These are phyloP conservation scores for Bicyclus anynana DNA, from an alignment of 1,140 invertebrate genomes.

Conservation along the genomic window DNA sequence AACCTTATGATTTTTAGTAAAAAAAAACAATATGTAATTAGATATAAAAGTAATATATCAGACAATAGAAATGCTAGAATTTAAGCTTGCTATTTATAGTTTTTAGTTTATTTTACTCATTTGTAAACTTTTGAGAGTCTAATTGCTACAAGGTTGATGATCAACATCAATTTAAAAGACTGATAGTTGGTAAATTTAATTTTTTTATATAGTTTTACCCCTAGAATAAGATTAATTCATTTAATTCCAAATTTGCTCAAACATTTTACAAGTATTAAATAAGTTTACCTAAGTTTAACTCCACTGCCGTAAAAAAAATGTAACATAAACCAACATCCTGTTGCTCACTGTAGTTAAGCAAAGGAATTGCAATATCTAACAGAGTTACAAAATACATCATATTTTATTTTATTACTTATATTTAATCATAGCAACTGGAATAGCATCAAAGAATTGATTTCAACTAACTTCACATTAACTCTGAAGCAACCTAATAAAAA, in stretches of 20 bases:
- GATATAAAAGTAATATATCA: constrained; percentile 34
- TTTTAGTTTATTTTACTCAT: constrained; percentile 41
- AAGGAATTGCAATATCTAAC: constrained; percentile 32
- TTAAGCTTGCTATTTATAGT: constrained; percentile 37
- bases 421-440: constrained; percentile 5
- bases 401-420: constrained; percentile 11
- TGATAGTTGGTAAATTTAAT: constrained; percentile 78
- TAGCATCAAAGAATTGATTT: constrained; percentile 6
- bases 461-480: neutral
- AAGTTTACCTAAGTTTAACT: constrained; percentile 61
- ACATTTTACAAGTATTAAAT: constrained; percentile 63
- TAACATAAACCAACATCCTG: constrained; percentile 23
- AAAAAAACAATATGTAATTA: too few species aligned
- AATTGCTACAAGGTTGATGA: constrained; percentile 74
- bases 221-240: constrained; percentile 70
- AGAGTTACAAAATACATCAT: constrained; percentile 3
- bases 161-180: constrained; percentile 79
- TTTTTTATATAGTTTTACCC: constrained; percentile 77
- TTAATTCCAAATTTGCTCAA: constrained; percentile 75
- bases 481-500: constrained; percentile 4
- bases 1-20: too few species aligned
- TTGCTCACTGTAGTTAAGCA: constrained; percentile 23
- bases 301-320: constrained; percentile 50
- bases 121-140: constrained; percentile 76
- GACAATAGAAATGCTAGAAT: constrained; percentile 64